These are phyloP conservation scores for Nothobranchius kuhntae DNA, from an alignment of 2,113 vertebrate genomes.

Conservation along the genomic window DNA sequence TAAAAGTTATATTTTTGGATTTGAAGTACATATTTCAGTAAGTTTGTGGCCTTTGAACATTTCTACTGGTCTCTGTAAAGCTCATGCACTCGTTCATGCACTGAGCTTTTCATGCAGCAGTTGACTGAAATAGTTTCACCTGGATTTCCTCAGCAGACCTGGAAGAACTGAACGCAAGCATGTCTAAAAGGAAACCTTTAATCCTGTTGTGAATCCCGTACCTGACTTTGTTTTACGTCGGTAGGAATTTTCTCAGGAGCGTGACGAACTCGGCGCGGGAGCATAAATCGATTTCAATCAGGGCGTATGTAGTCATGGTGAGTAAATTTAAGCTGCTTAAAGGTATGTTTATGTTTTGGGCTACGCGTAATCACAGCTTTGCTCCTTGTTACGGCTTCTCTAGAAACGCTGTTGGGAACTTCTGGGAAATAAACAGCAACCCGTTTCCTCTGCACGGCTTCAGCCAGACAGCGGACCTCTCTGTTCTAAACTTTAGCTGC, in stretches of 20 bases:
- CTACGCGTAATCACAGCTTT: background rate
- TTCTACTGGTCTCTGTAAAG: background rate
- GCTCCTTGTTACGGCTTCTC: background rate
- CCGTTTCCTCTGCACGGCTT: background rate
- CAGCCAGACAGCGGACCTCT: background rate
- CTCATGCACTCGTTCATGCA: background rate
- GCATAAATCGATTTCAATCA: constrained; percentile 15
- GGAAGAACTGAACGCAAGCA: background rate
- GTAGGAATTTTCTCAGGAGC: background rate
- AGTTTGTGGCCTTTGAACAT: no score
- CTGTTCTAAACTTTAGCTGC: constrained; percentile 3
- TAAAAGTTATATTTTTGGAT: no score
- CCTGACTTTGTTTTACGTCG: background rate
- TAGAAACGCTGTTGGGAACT: background rate
- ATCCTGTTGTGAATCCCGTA: background rate
- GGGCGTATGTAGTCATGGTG: constrained; percentile 5
- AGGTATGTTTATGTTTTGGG: constrained; percentile 6
- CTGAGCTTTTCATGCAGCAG: background rate
- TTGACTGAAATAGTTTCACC: background rate
- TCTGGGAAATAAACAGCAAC: background rate
- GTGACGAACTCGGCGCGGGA: background rate
- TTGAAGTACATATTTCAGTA: no score
- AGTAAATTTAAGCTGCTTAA: constrained; percentile 21
- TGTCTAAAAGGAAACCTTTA: background rate
- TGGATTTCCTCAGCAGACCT: background rate